phyloP scores from a whole-genome alignment of 2,113 vertebrate genomes.

The Manacus vitellinus region DNA sequence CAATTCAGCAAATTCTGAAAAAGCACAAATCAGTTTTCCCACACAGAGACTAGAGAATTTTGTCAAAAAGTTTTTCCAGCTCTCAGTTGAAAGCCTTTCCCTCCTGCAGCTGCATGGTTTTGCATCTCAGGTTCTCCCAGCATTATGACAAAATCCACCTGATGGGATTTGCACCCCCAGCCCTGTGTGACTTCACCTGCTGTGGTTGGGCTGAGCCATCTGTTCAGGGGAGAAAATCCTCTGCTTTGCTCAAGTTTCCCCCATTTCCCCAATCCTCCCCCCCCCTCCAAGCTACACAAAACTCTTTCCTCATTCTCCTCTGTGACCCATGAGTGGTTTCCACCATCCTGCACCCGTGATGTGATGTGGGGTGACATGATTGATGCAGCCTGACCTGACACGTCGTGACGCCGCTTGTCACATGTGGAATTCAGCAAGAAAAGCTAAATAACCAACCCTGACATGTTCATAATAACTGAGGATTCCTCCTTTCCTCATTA shows the following conservation, averaged over 20 bases:
- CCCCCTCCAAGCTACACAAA: not conserved
- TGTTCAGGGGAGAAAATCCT: not conserved
- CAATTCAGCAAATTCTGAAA: not conserved
- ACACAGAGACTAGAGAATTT: not conserved
- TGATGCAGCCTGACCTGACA: conserved; percentile 60
- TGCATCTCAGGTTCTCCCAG: not conserved
- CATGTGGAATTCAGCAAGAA: conserved; percentile 1
- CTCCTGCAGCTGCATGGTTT: not conserved
- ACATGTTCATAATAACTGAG: rapidly evolving
- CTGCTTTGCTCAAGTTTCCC: not conserved
- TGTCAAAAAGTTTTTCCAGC: not conserved
- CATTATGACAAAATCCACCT: not conserved
- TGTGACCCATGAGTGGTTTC: not conserved
- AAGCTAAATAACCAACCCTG: conserved; percentile 2
- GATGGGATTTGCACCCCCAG: not conserved
- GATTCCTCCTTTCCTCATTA: not conserved
- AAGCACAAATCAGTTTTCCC: not conserved
- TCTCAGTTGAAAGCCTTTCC: not conserved
- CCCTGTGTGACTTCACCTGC: conserved; percentile 17
- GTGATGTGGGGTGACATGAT: conserved; percentile 1
- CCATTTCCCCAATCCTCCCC: not conserved
- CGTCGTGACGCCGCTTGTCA: conserved; percentile 50
- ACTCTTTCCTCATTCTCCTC: not conserved
- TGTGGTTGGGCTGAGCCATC: conserved; percentile 15
- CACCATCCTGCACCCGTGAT: not conserved